Percentiles rank a stretch among this genome's conserved stretches.
phyloP scores from a whole-genome alignment of 2,888 invertebrate species.

The Rotaria socialis region DNA sequence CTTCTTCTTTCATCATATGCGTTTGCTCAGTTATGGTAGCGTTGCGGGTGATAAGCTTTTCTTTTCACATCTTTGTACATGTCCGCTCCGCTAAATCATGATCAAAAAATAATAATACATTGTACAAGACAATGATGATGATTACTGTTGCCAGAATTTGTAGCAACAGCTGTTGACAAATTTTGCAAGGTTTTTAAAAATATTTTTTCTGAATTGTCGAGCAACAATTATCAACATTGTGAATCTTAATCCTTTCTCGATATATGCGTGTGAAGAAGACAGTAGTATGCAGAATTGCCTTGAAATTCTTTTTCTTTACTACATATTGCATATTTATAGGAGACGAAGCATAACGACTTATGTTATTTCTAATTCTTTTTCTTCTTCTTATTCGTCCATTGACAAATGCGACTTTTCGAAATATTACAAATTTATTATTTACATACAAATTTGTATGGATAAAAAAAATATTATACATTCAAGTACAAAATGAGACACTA shows the following conservation, averaged over 20 bases:
- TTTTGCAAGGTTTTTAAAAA: not conserved
- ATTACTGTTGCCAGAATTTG: not conserved
- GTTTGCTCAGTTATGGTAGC: not conserved
- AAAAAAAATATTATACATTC: not conserved
- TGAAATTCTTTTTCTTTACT: not conserved
- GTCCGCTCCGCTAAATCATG: not conserved
- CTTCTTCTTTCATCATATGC: not conserved
- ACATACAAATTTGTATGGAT: not conserved
- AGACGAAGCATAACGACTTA: not conserved
- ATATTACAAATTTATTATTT: not conserved
- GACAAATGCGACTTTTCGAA: not conserved
- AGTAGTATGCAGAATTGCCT: not conserved
- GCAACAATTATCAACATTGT: slow-evolving; percentile 1
- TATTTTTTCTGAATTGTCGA: not conserved
- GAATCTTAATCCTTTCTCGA: slow-evolving; percentile 9
- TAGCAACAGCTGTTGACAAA: not conserved
- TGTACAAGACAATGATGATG: not conserved
- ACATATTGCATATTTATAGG: not conserved
- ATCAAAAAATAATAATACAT: not conserved
- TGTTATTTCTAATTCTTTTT: not conserved
- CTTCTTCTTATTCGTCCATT: not conserved
- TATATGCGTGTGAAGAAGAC: not conserved
- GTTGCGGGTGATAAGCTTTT: not conserved
- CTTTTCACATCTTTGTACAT: not conserved
- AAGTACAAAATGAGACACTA: not conserved